phyloP scores from a whole-genome alignment of 2,888 invertebrate species.

The Eubasilissa splendida region DNA sequence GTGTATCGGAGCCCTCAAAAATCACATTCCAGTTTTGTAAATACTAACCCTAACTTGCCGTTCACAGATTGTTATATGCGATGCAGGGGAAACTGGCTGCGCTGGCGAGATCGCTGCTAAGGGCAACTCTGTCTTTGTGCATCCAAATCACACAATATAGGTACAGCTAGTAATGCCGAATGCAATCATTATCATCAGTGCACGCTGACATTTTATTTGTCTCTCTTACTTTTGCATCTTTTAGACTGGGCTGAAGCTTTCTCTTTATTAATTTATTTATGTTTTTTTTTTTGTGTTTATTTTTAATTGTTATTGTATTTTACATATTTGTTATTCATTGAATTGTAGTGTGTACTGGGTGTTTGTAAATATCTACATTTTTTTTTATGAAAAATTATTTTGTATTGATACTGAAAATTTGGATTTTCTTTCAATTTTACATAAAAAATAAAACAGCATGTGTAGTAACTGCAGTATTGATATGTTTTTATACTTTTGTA shows the following conservation, averaged over 20 bases:
- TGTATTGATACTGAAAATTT: no score
- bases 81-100: constrained; percentile 64
- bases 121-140: constrained; percentile 67
- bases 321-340: background rate
- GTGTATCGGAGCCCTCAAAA: no score
- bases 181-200: constrained; percentile 16
- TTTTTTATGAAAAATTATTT: no score
- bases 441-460: no score
- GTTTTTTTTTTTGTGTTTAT: background rate
- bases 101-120: constrained; percentile 65
- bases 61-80: constrained; percentile 56
- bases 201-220: constrained; percentile 10
- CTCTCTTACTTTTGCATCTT: constrained; percentile 6
- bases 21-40: no score
- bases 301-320: background rate
- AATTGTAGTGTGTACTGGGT: background rate
- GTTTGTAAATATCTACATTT: no score
- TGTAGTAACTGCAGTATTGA: no score
- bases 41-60: constrained; percentile 13
- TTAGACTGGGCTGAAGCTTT: background rate
- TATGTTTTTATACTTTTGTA: no score
- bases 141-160: constrained; percentile 69
- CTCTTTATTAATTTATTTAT: background rate
- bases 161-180: constrained; percentile 61
- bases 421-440: no score